phyloP scores from a whole-genome alignment of 2,888 invertebrate genomes.

The Kuschelorhynchus macadamiae region DNA sequence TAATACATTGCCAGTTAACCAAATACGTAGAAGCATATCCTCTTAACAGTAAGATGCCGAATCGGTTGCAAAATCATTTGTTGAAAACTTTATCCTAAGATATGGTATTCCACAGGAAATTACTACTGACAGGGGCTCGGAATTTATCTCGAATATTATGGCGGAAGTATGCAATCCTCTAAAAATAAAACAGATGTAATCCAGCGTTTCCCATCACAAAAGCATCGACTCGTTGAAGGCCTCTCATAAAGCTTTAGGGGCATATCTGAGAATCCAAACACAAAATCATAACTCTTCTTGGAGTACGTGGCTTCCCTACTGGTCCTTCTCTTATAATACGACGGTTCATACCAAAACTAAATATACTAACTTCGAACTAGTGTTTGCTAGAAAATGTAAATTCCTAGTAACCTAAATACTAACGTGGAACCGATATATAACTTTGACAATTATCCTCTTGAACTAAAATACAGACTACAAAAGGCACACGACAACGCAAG shows the following conservation, averaged over 20 bases:
- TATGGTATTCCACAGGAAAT: too few relatives aligned
- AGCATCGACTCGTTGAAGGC: conserved; percentile 41
- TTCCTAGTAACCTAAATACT: conserved; percentile 39
- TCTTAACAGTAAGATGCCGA: too few relatives aligned
- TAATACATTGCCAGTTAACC: too few relatives aligned
- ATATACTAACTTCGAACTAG: conserved; percentile 51
- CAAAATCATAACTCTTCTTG: conserved; percentile 30
- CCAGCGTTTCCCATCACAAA: conserved; percentile 44
- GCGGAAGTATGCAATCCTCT: conserved; percentile 35
- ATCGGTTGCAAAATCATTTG: too few relatives aligned
- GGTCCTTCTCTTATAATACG: conserved; percentile 53
- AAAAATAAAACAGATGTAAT: conserved; percentile 15
- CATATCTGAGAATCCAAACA: conserved; percentile 45
- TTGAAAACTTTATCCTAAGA: too few relatives aligned
- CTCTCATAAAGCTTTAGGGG: conserved; percentile 46
- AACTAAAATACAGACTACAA: conserved; percentile 52
- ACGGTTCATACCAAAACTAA: conserved; percentile 52
- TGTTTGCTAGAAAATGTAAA: conserved; percentile 48
- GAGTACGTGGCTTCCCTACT: conserved; percentile 52
- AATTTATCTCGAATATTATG: conserved; percentile 39
- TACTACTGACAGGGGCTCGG: neutral
- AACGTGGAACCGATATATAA: conserved; percentile 40
- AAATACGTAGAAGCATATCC: too few relatives aligned
- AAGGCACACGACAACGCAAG: too few relatives aligned
- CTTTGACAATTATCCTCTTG: conserved; percentile 50